phyloP scores from a whole-genome alignment of 1,140 invertebrate genomes.

The Trinorchestia longiramus region DNA sequence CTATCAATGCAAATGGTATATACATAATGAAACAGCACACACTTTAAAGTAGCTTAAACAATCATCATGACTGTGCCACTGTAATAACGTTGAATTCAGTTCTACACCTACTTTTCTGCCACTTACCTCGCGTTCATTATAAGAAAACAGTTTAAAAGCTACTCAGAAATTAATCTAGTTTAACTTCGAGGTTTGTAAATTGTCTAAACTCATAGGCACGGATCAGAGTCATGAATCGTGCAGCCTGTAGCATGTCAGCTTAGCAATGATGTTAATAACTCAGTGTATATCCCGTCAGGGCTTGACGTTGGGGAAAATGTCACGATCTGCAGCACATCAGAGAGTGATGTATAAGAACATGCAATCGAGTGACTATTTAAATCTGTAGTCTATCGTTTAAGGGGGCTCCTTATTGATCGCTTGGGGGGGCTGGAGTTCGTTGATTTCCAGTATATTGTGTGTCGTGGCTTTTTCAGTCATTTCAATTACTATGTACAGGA shows the following conservation, averaged over 20 bases:
- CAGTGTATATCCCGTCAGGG: too few relatives aligned
- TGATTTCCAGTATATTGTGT: not conserved
- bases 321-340: too few relatives aligned
- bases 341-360: too few relatives aligned
- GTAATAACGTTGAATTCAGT: not conserved
- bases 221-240: not conserved
- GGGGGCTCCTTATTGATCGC: too few relatives aligned
- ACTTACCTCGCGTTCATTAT: not conserved
- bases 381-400: too few relatives aligned
- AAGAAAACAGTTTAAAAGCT: not conserved
- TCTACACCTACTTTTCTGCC: not conserved
- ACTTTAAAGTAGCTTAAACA: not conserved
- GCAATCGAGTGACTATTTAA: too few relatives aligned
- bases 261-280: too few relatives aligned
- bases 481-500: not conserved
- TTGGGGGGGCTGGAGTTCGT: not conserved
- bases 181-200: not conserved
- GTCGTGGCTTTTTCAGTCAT: not conserved
- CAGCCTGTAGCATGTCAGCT: too few relatives aligned
- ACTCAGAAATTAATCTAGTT: not conserved
- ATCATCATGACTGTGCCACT: not conserved
- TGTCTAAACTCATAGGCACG: not conserved
- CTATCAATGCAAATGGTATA: not conserved
- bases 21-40: not conserved
- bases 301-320: too few relatives aligned